These are phyloP conservation scores for Apamea sordens DNA, from an alignment of 2,888 invertebrate species.

Conservation along the genomic window DNA sequence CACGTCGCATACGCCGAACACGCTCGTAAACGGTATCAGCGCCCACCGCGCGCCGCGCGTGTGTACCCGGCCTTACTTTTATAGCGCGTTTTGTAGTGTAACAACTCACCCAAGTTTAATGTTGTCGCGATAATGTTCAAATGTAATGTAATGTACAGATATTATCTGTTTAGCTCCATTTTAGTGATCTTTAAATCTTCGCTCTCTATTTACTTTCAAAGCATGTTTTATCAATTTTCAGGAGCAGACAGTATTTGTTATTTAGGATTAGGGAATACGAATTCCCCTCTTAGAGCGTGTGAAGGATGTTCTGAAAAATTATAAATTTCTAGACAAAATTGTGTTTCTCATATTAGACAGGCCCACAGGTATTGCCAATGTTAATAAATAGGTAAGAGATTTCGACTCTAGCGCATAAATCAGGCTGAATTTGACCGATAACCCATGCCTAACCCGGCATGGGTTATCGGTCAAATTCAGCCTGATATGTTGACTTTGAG, in stretches of 20 bases:
- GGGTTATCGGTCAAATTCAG: no score
- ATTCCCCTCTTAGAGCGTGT: background rate
- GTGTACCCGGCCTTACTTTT: constrained; percentile 60
- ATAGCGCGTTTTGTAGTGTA: constrained; percentile 59
- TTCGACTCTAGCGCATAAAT: background rate
- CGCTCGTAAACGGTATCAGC: constrained; percentile 65
- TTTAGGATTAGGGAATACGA: background rate
- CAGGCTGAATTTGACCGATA: no score
- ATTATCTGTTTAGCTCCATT: constrained; percentile 22
- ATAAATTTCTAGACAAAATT: constrained; percentile 9
- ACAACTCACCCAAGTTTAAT: constrained; percentile 60
- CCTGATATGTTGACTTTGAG: no score
- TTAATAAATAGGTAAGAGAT: constrained; percentile 13
- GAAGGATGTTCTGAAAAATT: background rate
- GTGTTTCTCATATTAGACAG: constrained; percentile 6
- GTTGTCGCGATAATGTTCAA: constrained; percentile 55
- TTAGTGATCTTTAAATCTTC: constrained; percentile 17
- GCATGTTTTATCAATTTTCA: background rate
- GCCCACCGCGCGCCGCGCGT: constrained; percentile 35
- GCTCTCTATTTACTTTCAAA: background rate
- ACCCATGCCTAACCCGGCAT: no score
- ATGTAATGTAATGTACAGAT: constrained; percentile 37
- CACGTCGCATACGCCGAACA: constrained; percentile 24
- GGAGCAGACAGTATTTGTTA: background rate
- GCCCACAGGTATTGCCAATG: constrained; percentile 4